phyloP scores from a whole-genome alignment of 1,140 invertebrate genomes.

The Dreissena polymorpha region DNA sequence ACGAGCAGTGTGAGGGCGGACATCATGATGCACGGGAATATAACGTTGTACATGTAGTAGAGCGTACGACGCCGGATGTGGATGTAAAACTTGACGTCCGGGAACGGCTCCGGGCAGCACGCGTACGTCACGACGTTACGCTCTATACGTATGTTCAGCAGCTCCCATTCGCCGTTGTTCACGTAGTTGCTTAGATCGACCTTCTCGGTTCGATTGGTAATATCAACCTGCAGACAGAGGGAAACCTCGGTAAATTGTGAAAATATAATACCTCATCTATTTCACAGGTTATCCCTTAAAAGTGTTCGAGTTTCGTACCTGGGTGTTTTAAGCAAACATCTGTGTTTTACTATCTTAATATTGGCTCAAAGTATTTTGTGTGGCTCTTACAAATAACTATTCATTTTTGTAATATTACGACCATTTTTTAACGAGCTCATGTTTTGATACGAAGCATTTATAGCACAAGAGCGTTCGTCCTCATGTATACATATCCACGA shows the following conservation, averaged over 20 bases:
- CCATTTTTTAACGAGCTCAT: too few species aligned
- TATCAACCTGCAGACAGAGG: constrained; percentile 71
- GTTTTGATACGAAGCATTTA: too few species aligned
- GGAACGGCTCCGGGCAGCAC: constrained; percentile 83
- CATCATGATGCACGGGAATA: constrained; percentile 84
- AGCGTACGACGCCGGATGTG: constrained; percentile 97
- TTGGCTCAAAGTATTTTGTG: too few species aligned
- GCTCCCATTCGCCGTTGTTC: constrained; percentile 82
- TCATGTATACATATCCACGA: too few species aligned
- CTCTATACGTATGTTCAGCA: constrained; percentile 80
- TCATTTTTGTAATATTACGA: too few species aligned
- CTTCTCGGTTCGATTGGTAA: constrained; percentile 77
- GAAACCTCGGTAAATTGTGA: background rate
- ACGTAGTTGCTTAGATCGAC: constrained; percentile 84
- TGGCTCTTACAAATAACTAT: too few species aligned
- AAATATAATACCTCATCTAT: too few species aligned
- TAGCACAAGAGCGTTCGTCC: too few species aligned
- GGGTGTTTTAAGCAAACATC: too few species aligned
- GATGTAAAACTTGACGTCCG: constrained; percentile 83
- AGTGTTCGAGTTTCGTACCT: too few species aligned
- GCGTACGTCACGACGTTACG: constrained; percentile 81
- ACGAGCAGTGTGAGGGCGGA: constrained; percentile 83
- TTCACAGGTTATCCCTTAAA: too few species aligned
- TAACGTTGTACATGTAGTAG: constrained; percentile 87
- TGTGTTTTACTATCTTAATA: too few species aligned